Conservation (phyloP, 2,113 vertebrate species). For the Plectropomus leopardus region DNA sequence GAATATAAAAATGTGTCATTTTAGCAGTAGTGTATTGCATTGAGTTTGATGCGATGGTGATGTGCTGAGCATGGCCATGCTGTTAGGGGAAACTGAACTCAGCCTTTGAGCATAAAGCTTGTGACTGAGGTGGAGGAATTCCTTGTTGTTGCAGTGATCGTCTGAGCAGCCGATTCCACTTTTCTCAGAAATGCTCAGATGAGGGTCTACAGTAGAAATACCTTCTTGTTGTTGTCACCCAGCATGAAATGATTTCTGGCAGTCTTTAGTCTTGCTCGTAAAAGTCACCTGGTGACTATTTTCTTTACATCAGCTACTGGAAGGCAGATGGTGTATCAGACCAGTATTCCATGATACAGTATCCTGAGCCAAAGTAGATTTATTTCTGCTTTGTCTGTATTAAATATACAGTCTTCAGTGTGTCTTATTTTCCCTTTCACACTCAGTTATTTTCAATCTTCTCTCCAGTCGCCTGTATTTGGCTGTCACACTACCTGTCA, state of each 20-base stretch:
- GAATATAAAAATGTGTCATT: not conserved
- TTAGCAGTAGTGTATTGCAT: not conserved
- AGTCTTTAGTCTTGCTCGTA: conserved; percentile 1
- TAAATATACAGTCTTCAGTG: conserved; percentile 7
- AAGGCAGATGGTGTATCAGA: not conserved
- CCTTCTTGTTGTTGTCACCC: not conserved
- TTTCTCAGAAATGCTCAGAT: conserved; percentile 4
- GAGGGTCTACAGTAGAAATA: conserved; percentile 7
- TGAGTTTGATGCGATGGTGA: not conserved
- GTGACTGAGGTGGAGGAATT: not conserved
- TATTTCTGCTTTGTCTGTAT: not conserved
- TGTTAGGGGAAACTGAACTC: too few relatives aligned
- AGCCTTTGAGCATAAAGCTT: not conserved
- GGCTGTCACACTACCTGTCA: conserved; percentile 24
- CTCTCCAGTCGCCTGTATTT: conserved; percentile 28
- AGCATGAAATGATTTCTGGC: not conserved
- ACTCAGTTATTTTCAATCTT: conserved; percentile 27
- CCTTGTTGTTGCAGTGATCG: not conserved
- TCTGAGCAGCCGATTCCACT: not conserved
- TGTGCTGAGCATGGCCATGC: not conserved
- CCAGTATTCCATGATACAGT: not conserved
- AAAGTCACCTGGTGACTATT: conserved; percentile 9
- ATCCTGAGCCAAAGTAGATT: not conserved
- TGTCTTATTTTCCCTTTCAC: conserved; percentile 17
- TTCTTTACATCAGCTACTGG: conserved; percentile 4